These are phyloP conservation scores for Rhinophrynus dorsalis DNA, from an alignment of 2,797 vertebrate species.

Conservation along the genomic window DNA sequence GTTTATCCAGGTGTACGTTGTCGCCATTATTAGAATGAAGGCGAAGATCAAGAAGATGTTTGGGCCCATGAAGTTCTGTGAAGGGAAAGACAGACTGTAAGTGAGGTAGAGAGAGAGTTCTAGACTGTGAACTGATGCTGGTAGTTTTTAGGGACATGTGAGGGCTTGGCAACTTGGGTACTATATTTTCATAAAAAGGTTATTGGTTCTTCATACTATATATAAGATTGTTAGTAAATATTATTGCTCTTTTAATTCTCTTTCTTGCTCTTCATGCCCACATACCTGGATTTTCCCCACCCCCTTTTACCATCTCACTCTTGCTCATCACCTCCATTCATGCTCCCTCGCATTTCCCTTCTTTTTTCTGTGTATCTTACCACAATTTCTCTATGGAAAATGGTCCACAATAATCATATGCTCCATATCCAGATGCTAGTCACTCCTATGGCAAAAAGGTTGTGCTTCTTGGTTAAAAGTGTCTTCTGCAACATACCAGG, in stretches of 20 bases:
- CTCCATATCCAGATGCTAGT: no score
- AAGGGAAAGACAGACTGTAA: no score
- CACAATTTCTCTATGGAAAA: slow-evolving; percentile 71
- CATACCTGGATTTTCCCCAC: not conserved
- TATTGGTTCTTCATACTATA: no score
- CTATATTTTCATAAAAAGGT: no score
- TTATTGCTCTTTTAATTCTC: no score
- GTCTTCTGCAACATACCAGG: slow-evolving; percentile 70
- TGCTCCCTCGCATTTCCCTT: no score
- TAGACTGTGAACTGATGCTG: not conserved
- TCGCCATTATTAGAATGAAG: slow-evolving; percentile 56
- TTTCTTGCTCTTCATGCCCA: no score
- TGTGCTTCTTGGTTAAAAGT: slow-evolving; percentile 67
- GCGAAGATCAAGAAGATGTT: slow-evolving; percentile 72
- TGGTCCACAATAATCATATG: slow-evolving; percentile 71
- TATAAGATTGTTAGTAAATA: no score
- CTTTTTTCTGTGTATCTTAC: slow-evolving; percentile 72
- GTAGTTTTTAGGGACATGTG: not conserved
- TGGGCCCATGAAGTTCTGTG: slow-evolving; percentile 61
- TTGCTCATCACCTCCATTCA: no score
- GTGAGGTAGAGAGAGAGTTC: no score
- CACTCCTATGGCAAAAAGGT: slow-evolving; percentile 60
- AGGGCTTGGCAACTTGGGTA: not conserved
- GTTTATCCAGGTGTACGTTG: slow-evolving; percentile 64
- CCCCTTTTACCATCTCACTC: no score